Base-by-base conservation (phyloP, 1,140 invertebrate species). In the Micrasema longulum region DNA sequence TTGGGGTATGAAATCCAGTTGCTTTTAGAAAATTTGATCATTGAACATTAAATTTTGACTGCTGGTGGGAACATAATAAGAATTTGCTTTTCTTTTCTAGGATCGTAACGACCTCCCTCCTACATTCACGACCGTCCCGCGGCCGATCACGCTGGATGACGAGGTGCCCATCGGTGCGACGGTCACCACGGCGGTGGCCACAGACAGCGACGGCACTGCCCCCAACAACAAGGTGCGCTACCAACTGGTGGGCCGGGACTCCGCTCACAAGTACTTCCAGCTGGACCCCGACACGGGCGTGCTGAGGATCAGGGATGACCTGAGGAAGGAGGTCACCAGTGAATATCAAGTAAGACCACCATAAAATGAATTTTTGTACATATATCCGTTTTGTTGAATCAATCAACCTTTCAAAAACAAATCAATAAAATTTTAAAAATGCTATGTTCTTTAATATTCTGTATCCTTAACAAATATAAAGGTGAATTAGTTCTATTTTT, bases 91-190 rank as follows among this genome's bases (percentile, higher is more conserved):
- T 47, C 12, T 23, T 63, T 84, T 85, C 9, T 77, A 91, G 86
- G 92, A 94, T 80, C 88, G 91, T 69, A 94, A 95, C 80, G 93
- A 95, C 80, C 91, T 94, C 72, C 89, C 93, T 0, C 96, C 96
- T 9, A 88, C 93, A 14, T 97, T 97, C 78, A 91, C 91, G 1
- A 89, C 90, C 0, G 88, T 93, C 5, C 89, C 93, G 0, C 88
- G 91, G 53, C 93, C 95, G 0, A 90, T 96, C 7, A 92, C 92
- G 0, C 82, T 97, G 5, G 93, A 94, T 69, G 94, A 96, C 77
- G 91, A 94, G 47, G 89, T 91, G 0, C 85, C 91, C 0, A 92
- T 96, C 70, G 95, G 95, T 23, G 91, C 90, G 3, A 86, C 90
- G 9, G 91, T 97, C 0, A 91, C 91, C 2, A 92, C 90, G 45